Percentiles rank a stretch among this genome's conserved stretches.
phyloP scores from a whole-genome alignment of 2,113 vertebrate genomes.

The Phylloscopus trochilus region DNA sequence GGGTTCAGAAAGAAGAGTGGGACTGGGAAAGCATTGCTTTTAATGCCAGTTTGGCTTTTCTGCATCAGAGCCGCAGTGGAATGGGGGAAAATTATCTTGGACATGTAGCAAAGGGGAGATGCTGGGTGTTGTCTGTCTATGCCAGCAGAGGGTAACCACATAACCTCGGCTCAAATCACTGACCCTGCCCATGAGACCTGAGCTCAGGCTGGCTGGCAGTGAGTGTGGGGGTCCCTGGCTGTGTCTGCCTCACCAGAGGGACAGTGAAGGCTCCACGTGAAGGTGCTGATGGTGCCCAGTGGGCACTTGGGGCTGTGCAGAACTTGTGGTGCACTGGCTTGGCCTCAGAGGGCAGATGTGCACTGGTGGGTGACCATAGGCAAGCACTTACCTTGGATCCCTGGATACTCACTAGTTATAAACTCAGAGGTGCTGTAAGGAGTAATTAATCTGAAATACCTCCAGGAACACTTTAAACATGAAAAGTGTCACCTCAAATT shows the following conservation, averaged over 20 bases:
- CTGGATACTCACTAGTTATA: background rate
- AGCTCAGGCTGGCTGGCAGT: background rate
- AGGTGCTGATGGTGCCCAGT: background rate
- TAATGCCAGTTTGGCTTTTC: background rate
- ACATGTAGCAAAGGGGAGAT: background rate
- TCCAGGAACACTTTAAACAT: background rate
- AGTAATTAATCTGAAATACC: background rate
- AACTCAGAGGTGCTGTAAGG: background rate
- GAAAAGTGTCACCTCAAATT: background rate
- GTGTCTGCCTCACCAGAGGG: background rate
- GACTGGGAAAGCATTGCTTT: background rate
- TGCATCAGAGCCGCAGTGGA: background rate
- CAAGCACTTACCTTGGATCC: background rate
- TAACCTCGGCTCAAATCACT: background rate
- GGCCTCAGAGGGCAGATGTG: background rate
- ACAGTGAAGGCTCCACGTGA: fast-evolving
- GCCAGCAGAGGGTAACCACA: background rate
- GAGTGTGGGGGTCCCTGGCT: too few relatives aligned
- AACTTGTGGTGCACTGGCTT: fast-evolving
- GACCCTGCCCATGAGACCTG: background rate
- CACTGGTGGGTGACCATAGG: background rate
- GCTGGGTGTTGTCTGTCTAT: background rate
- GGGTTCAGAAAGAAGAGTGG: background rate
- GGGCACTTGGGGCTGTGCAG: background rate
- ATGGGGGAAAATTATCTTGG: background rate